Percentiles rank a stretch among this genome's conserved stretches.
These are phyloP conservation scores for Lithophane socia DNA, from an alignment of 2,888 invertebrate genomes.

Conservation along the genomic window DNA sequence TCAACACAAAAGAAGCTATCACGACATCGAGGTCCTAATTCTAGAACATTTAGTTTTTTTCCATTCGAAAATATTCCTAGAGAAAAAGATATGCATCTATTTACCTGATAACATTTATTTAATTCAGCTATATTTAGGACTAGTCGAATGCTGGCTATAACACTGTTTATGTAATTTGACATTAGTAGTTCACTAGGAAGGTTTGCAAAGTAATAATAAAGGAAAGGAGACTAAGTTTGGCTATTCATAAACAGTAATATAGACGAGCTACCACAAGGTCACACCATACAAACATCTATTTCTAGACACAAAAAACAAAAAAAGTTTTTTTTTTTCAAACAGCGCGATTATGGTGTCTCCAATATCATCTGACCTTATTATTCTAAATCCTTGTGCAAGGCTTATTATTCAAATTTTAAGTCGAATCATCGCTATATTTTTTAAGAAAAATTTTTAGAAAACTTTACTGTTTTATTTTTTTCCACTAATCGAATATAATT, in stretches of 20 bases:
- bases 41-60: conserved; percentile 85
- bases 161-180: conserved; percentile 79
- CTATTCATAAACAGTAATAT: conserved; percentile 78
- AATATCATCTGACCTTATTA: conserved; percentile 71
- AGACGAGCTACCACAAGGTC: conserved; percentile 77
- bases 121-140: conserved; percentile 81
- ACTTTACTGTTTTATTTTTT: conserved; percentile 84
- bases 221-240: conserved; percentile 50
- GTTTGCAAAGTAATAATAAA: conserved; percentile 52
- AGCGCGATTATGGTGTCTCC: conserved; percentile 73
- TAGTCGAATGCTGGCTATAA: conserved; percentile 79
- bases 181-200: conserved; percentile 58
- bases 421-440: conserved; percentile 75
- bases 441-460: conserved; percentile 85
- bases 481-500: conserved; percentile 90
- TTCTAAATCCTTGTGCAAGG: conserved; percentile 75
- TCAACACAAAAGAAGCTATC: conserved; percentile 82
- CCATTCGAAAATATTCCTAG: conserved; percentile 88
- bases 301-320: conserved; percentile 76
- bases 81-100: conserved; percentile 90
- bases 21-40: conserved; percentile 87
- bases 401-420: conserved; percentile 68
- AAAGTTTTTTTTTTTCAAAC: conserved; percentile 58
- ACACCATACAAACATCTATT: conserved; percentile 84
- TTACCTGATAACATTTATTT: conserved; percentile 86